Base-by-base conservation (phyloP, 2,888 invertebrate species). In the Drosophila nigricruria region DNA sequence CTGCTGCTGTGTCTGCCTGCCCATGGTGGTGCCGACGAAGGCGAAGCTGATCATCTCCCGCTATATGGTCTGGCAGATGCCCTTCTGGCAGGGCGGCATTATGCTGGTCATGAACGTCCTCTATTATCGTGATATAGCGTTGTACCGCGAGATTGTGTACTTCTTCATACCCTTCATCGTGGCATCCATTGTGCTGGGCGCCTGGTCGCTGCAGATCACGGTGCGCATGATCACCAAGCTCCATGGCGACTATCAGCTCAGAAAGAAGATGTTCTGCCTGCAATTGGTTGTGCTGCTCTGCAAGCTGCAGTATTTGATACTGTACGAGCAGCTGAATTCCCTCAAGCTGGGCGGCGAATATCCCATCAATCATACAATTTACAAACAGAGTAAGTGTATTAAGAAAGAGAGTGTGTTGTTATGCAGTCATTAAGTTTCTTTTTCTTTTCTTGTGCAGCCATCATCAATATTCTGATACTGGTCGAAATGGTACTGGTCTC, bases 401-500 rank as follows among this genome's bases (percentile, higher is more conserved):
- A 4, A 54, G 23, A 34, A 4, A 54, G 23, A 34, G 25, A 5
- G 18, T 3, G 14, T 18, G 5, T 6, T 1, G 14, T 8, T 49
- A 8, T 20, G 14, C 30, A 30, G 2, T 30, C 9, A 30, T 30
- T 38, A 53, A 36, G 5, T 23, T 10, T 20, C 1, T 0, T 38
- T 20, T n/a, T 52, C 1, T 30, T 16, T 8, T 20, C 50, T 38
- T 34, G 53, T 47, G 40, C 67, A 92, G 92, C 91, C 5, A 86
- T 92, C n/a, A 91, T 92, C 23, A 92, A 92, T 70, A 79, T 91
- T 1, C 60, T 92, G 20, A 92, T 92, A 65, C 69, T 92, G 60
- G 78, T 87, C 23, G 92, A 92, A 82, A 92, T 92, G 92, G 86
- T 90, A 9, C 70, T 92, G 58, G 90, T 92, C 9, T 92, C 93